Conservation (phyloP, 1,140 invertebrate species). For the Drosophila neocordata region DNA sequence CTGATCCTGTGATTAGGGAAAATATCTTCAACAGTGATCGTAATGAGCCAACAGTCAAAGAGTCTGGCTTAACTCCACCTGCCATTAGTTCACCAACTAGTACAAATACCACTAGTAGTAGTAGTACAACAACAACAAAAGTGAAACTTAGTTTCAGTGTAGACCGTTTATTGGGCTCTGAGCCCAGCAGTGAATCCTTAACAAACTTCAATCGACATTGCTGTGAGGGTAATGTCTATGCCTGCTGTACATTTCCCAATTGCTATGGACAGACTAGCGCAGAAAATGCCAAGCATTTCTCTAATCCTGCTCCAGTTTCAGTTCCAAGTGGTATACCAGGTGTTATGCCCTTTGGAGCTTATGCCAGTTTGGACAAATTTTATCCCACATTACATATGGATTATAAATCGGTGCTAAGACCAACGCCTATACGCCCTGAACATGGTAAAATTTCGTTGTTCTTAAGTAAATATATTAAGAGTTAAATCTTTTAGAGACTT, state of each 20-base stretch:
- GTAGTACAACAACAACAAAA: conserved; percentile 55
- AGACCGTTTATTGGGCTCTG: conserved; percentile 66
- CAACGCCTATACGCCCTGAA: conserved; percentile 67
- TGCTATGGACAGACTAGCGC: conserved; percentile 41
- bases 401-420: conserved; percentile 73
- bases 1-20: conserved; percentile 17
- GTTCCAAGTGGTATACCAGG: neutral
- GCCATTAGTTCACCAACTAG: conserved; percentile 9
- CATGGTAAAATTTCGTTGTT: conserved; percentile 48
- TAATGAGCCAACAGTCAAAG: conserved; percentile 45
- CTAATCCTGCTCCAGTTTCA: conserved; percentile 15
- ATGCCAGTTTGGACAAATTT: conserved; percentile 56
- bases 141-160: conserved; percentile 80
- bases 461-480: no score
- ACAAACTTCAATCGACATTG: conserved; percentile 28
- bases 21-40: conserved; percentile 33
- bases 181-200: conserved; percentile 32
- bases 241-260: conserved; percentile 58
- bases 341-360: conserved; percentile 32
- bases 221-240: conserved; percentile 52
- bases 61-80: conserved; percentile 7
- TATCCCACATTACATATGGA: conserved; percentile 65
- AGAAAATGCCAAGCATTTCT: conserved; percentile 37
- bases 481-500: no score
- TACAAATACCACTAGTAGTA: conserved; percentile 2